Evolutionary conservation across 1,140 invertebrate species (phyloP), one percentile per base, ranked within the genome.

Genomic region (Lutraria rhynchaena): DNA sequence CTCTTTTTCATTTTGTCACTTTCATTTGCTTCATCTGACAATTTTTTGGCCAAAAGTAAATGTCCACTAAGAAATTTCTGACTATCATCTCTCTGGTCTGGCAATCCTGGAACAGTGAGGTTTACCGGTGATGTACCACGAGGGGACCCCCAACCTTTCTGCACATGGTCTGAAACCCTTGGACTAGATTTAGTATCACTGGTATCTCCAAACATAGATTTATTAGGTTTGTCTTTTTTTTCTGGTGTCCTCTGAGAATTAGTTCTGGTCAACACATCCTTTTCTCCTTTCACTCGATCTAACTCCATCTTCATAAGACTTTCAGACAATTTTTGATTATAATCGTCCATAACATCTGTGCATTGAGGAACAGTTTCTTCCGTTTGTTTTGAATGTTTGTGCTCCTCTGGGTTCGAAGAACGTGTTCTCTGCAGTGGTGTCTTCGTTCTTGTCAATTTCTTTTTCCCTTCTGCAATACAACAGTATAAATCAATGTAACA

Each of bases 21-120:
- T 24, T 89, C 87, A 46, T 58, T 83, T 0, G 88, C 89, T 37
- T 93, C 92, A 86, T 93, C 92, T 5, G 93, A 93, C 0, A 93
- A 82, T 63, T 92, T 91, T 71, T 93, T 92, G 11, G 92, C 91
- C 24, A 93, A 82, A 33, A 90, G 75, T 0, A 93, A 83, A 81
- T 93, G 92, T 3, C 92, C 90, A 71, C 90, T 89, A 5, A 88
- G 67, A 33, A 90, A 86, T 29, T 86, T 86, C 44, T 84, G 85
- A 55, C 61, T 41, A 29, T 49, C 35, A n/a, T 85, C 86, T 61
- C 63, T 83, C 55, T 65, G 81, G 33, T 51, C 65, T 7, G 58
- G 71, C 27, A 71, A 71, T 19, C 81, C 69, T 15, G 83, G 83
- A 24, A 81, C 70, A 22, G 41, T 27, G 27, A 83, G 81, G 37